These are phyloP conservation scores for Seriola dumerili DNA, from an alignment of 2,113 vertebrate species.

Conservation along the genomic window DNA sequence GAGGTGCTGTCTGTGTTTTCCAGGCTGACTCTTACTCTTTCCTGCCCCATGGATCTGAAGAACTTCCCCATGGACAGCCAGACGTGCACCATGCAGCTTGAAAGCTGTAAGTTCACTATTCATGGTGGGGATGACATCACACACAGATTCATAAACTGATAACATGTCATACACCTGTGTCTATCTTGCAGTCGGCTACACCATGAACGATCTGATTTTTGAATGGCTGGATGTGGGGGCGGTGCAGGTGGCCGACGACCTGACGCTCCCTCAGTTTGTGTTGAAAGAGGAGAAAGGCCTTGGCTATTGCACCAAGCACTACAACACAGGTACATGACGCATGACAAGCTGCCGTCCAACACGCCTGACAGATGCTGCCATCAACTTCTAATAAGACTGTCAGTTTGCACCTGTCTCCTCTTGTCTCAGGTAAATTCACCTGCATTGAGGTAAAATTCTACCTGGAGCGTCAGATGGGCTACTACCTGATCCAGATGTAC, in stretches of 20 bases:
- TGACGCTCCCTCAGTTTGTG: slow-evolving; percentile 94
- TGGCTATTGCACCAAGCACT: slow-evolving; percentile 95
- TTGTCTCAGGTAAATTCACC: slow-evolving; percentile 91
- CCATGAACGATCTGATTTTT: slow-evolving; percentile 96
- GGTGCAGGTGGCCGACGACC: slow-evolving; percentile 93
- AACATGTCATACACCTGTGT: background rate
- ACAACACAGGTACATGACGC: slow-evolving; percentile 91
- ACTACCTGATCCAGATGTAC: slow-evolving; percentile 99
- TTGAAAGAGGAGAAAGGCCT: slow-evolving; percentile 93
- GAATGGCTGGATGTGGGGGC: slow-evolving; percentile 94
- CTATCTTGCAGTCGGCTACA: slow-evolving; percentile 90
- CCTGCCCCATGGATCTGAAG: slow-evolving; percentile 97
- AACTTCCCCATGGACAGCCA: slow-evolving; percentile 98
- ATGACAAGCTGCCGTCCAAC: background rate
- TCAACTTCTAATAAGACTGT: slow-evolving; percentile 53
- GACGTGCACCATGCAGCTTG: slow-evolving; percentile 95
- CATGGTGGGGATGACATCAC: background rate
- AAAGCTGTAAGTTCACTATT: slow-evolving; percentile 91
- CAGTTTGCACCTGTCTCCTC: slow-evolving; percentile 54
- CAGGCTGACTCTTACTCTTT: slow-evolving; percentile 94
- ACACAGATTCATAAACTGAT: background rate
- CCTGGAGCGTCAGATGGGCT: slow-evolving; percentile 96
- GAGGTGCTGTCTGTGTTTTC: slow-evolving; percentile 45
- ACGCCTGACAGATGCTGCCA: background rate
- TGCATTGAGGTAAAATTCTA: slow-evolving; percentile 98